A percentile compares a stretch with the other conserved stretches of the same genome.
phyloP scores from a whole-genome alignment of 2,888 invertebrate genomes.

The Coremacera marginata region DNA sequence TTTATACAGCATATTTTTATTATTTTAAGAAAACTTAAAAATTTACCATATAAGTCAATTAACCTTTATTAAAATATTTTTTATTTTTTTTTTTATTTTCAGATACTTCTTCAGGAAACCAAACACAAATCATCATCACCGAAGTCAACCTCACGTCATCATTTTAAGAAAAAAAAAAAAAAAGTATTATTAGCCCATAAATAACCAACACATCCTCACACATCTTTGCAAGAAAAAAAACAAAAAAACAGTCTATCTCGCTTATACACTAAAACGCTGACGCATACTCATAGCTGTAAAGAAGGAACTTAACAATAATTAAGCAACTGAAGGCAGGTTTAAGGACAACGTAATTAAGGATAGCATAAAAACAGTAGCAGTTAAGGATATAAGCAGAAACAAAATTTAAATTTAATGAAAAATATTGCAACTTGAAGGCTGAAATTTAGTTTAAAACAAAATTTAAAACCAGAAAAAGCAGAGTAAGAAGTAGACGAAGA shows the following conservation, averaged over 20 bases:
- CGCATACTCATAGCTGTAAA: constrained; percentile 32
- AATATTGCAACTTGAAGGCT: constrained; percentile 62
- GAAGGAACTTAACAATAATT: constrained; percentile 20
- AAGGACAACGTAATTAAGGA: constrained; percentile 59
- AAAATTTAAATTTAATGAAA: constrained; percentile 44
- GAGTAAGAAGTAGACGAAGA: constrained; percentile 3
- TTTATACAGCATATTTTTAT: too few species aligned
- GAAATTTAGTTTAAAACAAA: constrained; percentile 49
- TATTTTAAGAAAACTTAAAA: too few species aligned
- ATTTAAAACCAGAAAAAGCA: not conserved
- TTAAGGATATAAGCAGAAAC: constrained; percentile 41
- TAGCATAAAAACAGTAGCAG: constrained; percentile 14
- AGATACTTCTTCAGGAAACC: not conserved
- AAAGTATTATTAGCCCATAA: constrained; percentile 50
- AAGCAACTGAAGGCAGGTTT: constrained; percentile 57
- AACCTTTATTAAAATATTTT: too few species aligned
- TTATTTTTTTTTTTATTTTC: too few species aligned
- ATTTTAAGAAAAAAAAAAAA: not conserved
- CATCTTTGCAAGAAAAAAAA: constrained; percentile 23
- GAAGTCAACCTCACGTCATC: not conserved
- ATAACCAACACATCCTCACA: constrained; percentile 45
- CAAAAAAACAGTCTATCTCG: constrained; percentile 29
- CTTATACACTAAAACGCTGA: constrained; percentile 23
- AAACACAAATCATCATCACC: not conserved
- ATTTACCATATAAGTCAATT: too few species aligned